Conservation (phyloP, 2,888 invertebrate species). For the Drosophila gaucha region DNA sequence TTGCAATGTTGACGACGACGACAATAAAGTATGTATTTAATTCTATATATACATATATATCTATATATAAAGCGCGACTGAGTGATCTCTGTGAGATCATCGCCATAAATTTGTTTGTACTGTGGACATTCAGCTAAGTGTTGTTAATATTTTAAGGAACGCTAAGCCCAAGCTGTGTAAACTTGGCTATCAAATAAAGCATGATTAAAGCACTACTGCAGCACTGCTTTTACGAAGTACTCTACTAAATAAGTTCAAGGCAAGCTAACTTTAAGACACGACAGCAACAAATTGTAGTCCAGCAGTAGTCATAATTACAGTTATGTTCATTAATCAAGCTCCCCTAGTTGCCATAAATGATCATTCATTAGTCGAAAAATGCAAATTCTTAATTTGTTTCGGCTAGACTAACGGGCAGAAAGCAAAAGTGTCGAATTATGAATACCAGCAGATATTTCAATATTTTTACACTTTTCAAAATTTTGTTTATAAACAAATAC, state of each 20-base stretch:
- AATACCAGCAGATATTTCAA: slow-evolving; percentile 38
- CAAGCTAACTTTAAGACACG: slow-evolving; percentile 4
- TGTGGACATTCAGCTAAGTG: slow-evolving; percentile 1
- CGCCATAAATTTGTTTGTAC: slow-evolving; percentile 41
- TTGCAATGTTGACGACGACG: slow-evolving; percentile 25
- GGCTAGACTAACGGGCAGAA: slow-evolving; percentile 40
- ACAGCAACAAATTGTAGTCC: slow-evolving; percentile 15
- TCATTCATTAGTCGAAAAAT: not conserved
- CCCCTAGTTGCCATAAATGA: slow-evolving; percentile 32
- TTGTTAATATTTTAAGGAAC: slow-evolving; percentile 20
- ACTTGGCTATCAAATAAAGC: slow-evolving; percentile 4
- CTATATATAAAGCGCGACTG: slow-evolving; percentile 22
- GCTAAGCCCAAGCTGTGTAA: slow-evolving; percentile 11
- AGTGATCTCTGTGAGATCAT: slow-evolving; percentile 71
- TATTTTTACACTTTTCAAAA: slow-evolving; percentile 55
- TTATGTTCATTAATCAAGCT: slow-evolving; percentile 43
- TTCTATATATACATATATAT: slow-evolving; percentile 1
- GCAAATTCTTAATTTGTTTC: not conserved
- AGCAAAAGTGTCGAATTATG: slow-evolving; percentile 64
- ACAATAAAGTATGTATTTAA: slow-evolving; percentile 34
- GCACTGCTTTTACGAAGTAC: not conserved
- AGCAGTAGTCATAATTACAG: slow-evolving; percentile 47
- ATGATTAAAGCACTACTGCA: not conserved
- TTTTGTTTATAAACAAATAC: slow-evolving; percentile 75
- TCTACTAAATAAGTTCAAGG: slow-evolving; percentile 33